Evolutionary conservation across 1,140 invertebrate genomes (phyloP).

Genomic region (Gerris buenoi): DNA sequence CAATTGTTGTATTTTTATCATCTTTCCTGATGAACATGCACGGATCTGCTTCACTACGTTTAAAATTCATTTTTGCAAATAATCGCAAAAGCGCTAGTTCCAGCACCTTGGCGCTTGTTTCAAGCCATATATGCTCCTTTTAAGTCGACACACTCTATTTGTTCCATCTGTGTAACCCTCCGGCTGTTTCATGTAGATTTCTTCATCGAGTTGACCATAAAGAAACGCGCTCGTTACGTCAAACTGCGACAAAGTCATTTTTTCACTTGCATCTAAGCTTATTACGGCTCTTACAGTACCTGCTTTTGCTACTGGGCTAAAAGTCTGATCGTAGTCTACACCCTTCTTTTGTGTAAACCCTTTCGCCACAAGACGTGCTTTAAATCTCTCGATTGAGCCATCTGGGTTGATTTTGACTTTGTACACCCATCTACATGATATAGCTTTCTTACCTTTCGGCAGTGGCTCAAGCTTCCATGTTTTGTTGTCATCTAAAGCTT

Average conservation of each 20-base stretch:
- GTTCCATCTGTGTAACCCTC: conserved; percentile 18
- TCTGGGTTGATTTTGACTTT: conserved; percentile 21
- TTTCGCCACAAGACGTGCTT: conserved; percentile 23
- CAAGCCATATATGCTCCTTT: conserved; percentile 26
- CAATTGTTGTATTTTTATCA: neutral
- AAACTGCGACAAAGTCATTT: conserved; percentile 20
- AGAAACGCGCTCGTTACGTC: conserved; percentile 13
- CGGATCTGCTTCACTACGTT: neutral
- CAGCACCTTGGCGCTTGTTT: conserved; percentile 22
- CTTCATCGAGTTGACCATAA: conserved; percentile 26
- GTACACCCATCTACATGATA: neutral
- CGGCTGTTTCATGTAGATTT: conserved; percentile 28
- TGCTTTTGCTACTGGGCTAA: conserved; percentile 24
- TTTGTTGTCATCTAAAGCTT: neutral
- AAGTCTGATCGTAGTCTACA: conserved; percentile 23
- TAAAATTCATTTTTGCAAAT: neutral
- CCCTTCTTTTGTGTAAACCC: conserved; percentile 22
- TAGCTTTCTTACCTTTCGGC: neutral
- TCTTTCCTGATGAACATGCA: neutral
- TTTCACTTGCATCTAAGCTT: conserved; percentile 18
- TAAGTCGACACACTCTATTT: conserved; percentile 11
- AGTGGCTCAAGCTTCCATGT: neutral
- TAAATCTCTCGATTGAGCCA: neutral
- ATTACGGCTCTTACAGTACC: conserved; percentile 24
- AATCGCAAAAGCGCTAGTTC: neutral